Percentiles rank a stretch among this genome's conserved stretches.
Conservation (phyloP, 2,797 vertebrate species). For the Arrhamphus sclerolepis region DNA sequence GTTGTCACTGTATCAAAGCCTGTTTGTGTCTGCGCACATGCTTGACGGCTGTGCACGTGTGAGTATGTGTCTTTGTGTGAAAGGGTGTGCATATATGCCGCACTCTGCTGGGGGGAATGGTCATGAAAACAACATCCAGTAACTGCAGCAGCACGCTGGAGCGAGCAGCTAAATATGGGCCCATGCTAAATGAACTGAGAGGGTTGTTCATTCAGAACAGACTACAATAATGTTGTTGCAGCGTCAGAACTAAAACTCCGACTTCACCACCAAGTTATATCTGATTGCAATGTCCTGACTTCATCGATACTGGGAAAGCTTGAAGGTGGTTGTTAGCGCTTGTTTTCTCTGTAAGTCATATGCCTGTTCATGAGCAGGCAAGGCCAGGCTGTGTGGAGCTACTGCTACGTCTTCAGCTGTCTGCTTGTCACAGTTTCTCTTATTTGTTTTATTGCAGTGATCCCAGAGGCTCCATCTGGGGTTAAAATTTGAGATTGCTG, state of each 20-base stretch:
- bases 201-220: not conserved
- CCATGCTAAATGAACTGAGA: conserved; percentile 22
- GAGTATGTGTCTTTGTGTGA: conserved; percentile 50
- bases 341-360: conserved; percentile 57
- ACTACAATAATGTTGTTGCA: conserved; percentile 21
- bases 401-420: conserved; percentile 42
- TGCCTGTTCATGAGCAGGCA: conserved; percentile 44
- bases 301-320: conserved; percentile 12
- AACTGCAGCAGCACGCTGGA: conserved; percentile 48
- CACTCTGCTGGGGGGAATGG: conserved; percentile 71
- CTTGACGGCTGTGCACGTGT: conserved; percentile 12
- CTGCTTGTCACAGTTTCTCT: conserved; percentile 42
- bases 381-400: conserved; percentile 31
- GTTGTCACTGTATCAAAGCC: conserved; percentile 75
- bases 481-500: conserved; percentile 15
- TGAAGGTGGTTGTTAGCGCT: conserved; percentile 41
- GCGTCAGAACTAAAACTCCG: conserved; percentile 7
- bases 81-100: conserved; percentile 45
- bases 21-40: conserved; percentile 44
- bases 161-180: conserved; percentile 47
- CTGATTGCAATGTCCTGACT: conserved; percentile 17
- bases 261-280: conserved; percentile 14
- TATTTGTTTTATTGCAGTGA: conserved; percentile 39
- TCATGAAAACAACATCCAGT: conserved; percentile 87
- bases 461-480: conserved; percentile 27